Evolutionary conservation across 2,113 vertebrate species (phyloP).

Genomic region (Lutjanus erythropterus): DNA sequence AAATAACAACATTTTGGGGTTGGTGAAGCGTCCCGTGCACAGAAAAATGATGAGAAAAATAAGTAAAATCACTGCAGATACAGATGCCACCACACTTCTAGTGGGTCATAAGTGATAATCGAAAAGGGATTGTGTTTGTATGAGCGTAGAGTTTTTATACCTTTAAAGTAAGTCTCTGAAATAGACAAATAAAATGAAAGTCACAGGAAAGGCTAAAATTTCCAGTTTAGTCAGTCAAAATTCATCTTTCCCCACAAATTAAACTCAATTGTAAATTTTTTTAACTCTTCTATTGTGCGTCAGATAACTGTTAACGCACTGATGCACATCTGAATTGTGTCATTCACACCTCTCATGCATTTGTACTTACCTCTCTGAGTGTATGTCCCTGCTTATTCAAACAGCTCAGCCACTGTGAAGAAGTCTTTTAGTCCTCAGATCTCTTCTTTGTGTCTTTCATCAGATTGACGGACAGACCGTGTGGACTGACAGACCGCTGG

Average conservation of each 20-base stretch:
- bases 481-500: not conserved
- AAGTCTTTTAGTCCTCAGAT: constrained; percentile 15
- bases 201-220: no score
- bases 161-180: no score
- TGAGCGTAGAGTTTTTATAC: no score
- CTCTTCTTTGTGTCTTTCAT: constrained; percentile 4
- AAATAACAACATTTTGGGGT: no score
- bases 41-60: no score
- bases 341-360: constrained; percentile 7
- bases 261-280: not conserved
- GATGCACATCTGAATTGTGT: not conserved
- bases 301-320: not conserved
- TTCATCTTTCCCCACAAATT: not conserved
- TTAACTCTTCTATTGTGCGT: not conserved
- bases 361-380: constrained; percentile 52
- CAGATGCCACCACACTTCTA: no score
- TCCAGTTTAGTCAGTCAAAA: not conserved
- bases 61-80: no score
- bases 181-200: not conserved
- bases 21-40: no score
- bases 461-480: not conserved
- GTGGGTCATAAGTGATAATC: no score
- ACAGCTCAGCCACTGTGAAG: constrained; percentile 31
- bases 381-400: constrained; percentile 19
- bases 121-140: no score